Evolutionary conservation across 2,888 invertebrate species (phyloP).

Genomic region (Tanytarsus gracilentus): DNA sequence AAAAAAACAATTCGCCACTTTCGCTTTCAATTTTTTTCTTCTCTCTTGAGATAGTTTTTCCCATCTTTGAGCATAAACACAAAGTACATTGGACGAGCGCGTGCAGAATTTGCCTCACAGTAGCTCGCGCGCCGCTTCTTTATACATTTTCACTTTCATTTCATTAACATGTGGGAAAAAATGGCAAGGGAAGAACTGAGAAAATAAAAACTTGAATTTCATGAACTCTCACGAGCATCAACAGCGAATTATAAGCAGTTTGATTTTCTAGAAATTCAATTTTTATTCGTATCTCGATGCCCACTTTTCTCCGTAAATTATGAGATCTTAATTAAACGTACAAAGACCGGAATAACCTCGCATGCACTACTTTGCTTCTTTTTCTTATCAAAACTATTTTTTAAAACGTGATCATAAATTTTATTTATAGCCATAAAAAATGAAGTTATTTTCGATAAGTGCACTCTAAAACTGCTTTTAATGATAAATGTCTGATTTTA

Average conservation of each 20-base stretch:
- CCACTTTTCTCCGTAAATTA: neutral
- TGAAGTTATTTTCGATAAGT: no score
- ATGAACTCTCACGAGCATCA: slow-evolving; percentile 1
- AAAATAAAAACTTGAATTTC: slow-evolving; percentile 16
- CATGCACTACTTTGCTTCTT: no score
- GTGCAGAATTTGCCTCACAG: slow-evolving; percentile 3
- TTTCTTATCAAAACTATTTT: no score
- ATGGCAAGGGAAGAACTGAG: neutral
- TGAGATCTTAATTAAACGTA: no score
- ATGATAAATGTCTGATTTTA: no score
- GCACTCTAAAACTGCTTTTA: no score
- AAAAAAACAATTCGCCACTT: no score
- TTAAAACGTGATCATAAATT: no score
- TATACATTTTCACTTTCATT: slow-evolving; percentile 10
- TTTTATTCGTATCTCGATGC: neutral
- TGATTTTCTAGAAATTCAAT: slow-evolving; percentile 18
- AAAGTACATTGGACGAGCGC: neutral
- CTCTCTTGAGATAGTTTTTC: no score
- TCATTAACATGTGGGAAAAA: slow-evolving; percentile 21
- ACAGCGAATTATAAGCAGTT: neutral
- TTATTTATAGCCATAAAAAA: no score
- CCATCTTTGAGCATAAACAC: neutral
- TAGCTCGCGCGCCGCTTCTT: neutral
- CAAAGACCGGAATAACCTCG: no score
- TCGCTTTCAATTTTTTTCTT: neutral